Base-by-base conservation (phyloP, 1,140 invertebrate species). In the Tetramorium alpestre region DNA sequence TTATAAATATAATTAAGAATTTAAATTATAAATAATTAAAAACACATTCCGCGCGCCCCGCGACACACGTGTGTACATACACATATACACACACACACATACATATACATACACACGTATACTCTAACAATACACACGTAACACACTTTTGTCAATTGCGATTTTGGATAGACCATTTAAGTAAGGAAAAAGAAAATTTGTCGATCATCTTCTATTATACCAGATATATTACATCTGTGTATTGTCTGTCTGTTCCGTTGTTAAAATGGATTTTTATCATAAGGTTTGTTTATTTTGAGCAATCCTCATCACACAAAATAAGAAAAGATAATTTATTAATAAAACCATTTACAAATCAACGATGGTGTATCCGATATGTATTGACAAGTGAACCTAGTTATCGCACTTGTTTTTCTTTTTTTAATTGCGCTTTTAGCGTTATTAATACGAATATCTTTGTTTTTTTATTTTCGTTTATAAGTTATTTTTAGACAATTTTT, bases 281-380 rank as follows among this genome's bases (percentile, higher is more conserved):
- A 92, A 93, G 88, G 92, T 94, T 95, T 94, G 92, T 95, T 95
- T 95, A 93, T 95, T 94, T 94, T 89, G 88, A 95, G 91, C 92
- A 93, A 94, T 94, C 91, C 91, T 94, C 92, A 94, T 94, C 92
- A 93, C 92, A 93, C 93, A 94, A 92, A 94, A 94, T 92, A 94
- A 94, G 91, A 93, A 94, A 91, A 93, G 90, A 95, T 95, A 95
- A 95, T 95, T 95, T 95, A 95, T 95, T 94, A 94, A 94, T 95
- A 95, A 95, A 95, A 95, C 91, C 92, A 95, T 95, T 95, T 95
- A 93, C 92, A 95, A 95, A 95, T 93, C 92, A 94, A 94, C 82
- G 77, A 92, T 90, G 22, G 41, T 89, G 58, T 54, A 56, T 90
- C 51, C n/a, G 33, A 78, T 89, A 7, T 33, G 44, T 72, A 49